These are phyloP conservation scores for Xestia xanthographa DNA, from an alignment of 2,888 invertebrate genomes.

Conservation along the genomic window DNA sequence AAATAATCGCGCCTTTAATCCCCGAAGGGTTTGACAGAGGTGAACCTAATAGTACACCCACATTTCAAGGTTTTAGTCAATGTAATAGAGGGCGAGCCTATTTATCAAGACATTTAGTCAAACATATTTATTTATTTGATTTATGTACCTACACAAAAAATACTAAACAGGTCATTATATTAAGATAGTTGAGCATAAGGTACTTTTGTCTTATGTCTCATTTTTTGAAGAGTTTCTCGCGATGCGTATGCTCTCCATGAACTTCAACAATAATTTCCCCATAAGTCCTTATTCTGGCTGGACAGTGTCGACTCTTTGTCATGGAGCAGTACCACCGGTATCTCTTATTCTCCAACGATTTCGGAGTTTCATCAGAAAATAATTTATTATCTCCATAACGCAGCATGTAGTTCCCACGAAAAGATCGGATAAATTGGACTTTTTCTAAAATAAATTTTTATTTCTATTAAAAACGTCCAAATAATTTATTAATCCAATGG, in stretches of 20 bases:
- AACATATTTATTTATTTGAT: no score
- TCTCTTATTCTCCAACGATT: constrained; percentile 44
- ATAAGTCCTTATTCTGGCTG: constrained; percentile 66
- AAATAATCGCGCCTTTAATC: no score
- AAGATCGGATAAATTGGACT: constrained; percentile 42
- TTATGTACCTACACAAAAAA: no score
- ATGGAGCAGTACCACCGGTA: constrained; percentile 76
- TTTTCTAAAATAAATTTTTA: constrained; percentile 24
- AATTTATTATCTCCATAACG: constrained; percentile 67
- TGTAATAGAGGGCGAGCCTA: no score
- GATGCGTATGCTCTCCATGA: constrained; percentile 68
- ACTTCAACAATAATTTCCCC: constrained; percentile 38
- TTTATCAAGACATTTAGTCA: no score
- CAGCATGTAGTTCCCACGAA: constrained; percentile 63
- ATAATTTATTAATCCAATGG: not conserved
- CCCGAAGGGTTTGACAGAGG: no score
- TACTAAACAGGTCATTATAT: no score
- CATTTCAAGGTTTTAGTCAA: no score
- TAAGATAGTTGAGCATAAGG: no score
- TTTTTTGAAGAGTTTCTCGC: not conserved
- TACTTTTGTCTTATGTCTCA: no score
- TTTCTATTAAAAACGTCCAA: not conserved
- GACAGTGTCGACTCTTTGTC: constrained; percentile 68
- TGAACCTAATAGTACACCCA: no score
- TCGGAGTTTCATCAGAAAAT: constrained; percentile 69